Percentiles rank a stretch among this genome's conserved stretches.
Evolutionary conservation across 2,113 vertebrate genomes (phyloP).

Genomic region (Lipophrys pholis): DNA sequence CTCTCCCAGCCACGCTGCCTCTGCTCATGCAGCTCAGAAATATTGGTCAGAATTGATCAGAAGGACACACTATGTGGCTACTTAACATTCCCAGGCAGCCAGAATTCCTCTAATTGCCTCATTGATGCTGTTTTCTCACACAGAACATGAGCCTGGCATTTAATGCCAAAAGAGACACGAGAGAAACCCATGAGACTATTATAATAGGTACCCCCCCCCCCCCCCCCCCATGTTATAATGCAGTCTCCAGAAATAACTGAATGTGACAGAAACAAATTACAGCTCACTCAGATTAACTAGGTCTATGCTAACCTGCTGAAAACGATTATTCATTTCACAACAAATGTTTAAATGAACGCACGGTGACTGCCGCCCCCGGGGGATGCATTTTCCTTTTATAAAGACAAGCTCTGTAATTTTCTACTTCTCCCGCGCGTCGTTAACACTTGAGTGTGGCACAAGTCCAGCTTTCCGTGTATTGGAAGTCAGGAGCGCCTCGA

Average conservation of each 20-base stretch:
- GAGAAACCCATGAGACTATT: slow-evolving; percentile 8
- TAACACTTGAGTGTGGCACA: slow-evolving; percentile 42
- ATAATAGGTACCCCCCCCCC: not conserved
- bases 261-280: not conserved
- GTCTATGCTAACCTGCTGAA: not conserved
- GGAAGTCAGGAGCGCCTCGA: slow-evolving; percentile 36
- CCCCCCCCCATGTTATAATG: not conserved
- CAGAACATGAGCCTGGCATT: slow-evolving; percentile 43
- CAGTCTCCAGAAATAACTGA: slow-evolving; percentile 13
- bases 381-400: not conserved
- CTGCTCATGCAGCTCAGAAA: slow-evolving; percentile 33
- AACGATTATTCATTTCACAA: not conserved
- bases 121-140: slow-evolving; percentile 42
- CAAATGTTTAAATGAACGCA: not conserved
- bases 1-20: not conserved
- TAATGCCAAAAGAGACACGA: slow-evolving; percentile 20
- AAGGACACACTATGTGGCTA: slow-evolving; percentile 30
- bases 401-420: not conserved
- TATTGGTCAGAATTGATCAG: slow-evolving; percentile 56
- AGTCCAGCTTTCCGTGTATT: slow-evolving; percentile 15
- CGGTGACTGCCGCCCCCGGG: not conserved
- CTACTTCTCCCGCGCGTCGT: slow-evolving; percentile 9
- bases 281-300: not conserved
- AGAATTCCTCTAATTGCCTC: slow-evolving; percentile 53
- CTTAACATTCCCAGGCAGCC: slow-evolving; percentile 44